Conservation (phyloP, 2,113 vertebrate species). For the Paramisgurnus dabryanus region DNA sequence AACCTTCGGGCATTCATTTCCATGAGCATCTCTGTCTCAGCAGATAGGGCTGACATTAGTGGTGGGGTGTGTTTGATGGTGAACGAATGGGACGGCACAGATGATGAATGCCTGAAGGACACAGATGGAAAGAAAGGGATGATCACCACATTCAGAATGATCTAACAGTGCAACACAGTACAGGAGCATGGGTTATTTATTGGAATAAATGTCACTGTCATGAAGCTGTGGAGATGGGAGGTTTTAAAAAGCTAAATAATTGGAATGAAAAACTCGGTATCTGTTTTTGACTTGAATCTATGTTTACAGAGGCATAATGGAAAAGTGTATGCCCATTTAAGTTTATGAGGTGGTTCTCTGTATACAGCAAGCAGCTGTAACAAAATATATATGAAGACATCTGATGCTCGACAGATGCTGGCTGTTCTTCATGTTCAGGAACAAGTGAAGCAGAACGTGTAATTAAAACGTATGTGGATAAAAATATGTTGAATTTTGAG, state of each 20-base stretch:
- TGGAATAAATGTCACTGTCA: neutral
- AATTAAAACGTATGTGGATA: neutral
- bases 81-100: neutral
- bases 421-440: conserved; percentile 9
- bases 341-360: neutral
- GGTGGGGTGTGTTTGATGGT: conserved; percentile 32
- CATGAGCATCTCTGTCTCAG: conserved; percentile 37
- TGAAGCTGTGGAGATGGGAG: neutral
- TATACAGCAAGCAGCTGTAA: conserved; percentile 1
- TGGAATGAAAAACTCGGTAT: neutral
- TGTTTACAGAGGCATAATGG: neutral
- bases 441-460: neutral
- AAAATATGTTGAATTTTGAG: neutral
- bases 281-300: neutral
- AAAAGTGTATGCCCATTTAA: neutral
- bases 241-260: neutral
- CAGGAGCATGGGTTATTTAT: neutral
- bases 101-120: conserved; percentile 32
- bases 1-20: conserved; percentile 22
- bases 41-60: conserved; percentile 19
- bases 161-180: conserved; percentile 5
- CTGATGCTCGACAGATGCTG: conserved; percentile 20
- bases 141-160: neutral
- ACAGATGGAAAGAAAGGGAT: conserved; percentile 20
- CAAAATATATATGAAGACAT: neutral